Base-by-base conservation (phyloP, 2,797 vertebrate species). In the Centropyge bicolor region DNA sequence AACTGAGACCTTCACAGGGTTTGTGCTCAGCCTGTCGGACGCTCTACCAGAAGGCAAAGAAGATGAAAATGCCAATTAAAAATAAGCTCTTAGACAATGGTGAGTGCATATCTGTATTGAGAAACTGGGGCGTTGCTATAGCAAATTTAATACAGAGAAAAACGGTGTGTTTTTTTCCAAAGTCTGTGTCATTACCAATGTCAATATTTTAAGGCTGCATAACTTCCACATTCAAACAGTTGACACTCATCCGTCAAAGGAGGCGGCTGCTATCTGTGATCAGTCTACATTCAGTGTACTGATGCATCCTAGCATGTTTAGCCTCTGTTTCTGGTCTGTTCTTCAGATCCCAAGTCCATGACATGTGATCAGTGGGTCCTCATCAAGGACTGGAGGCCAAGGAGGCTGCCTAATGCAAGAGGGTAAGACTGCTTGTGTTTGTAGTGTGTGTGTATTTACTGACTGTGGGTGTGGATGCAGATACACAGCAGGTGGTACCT, bases 361-460 rank as follows among this genome's bases (percentile, higher is more conserved):
- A 86, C 88, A 13, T 95, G 93, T 92, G 94, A 95, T 82, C 89
- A 93, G 60, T 95, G 94, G 94, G 84, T 93, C 9, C 80, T 95
- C 70, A 77, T 87, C 40, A 95, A 95, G 85, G 81, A 46, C 31
- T 70, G 90, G 88, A 84, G 41, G 12, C 79, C 75, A 1, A 85
- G 46, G 59, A 74, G 70, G 59, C 48, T 4, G 20, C 63, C 46
- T 36, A 10, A 56, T n/a, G 19, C 45, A 3, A 78, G 8, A 78
- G 59, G 78, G 94, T 94, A 77, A 81, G 77, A 55, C 20, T 24
- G 6, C 7, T 2, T 46, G 31, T 70, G n/a, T 19, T 13, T 14
- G 2, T 4, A 22, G 35, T 48, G 31, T 13, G 10, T 24, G 10
- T 10, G 0, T 5, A 6, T 27, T 22, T 69, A 1, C 5, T 46